Percentiles rank a stretch among this genome's conserved stretches.
phyloP scores from a whole-genome alignment of 2,113 vertebrate genomes.

The Pelusios castaneus region DNA sequence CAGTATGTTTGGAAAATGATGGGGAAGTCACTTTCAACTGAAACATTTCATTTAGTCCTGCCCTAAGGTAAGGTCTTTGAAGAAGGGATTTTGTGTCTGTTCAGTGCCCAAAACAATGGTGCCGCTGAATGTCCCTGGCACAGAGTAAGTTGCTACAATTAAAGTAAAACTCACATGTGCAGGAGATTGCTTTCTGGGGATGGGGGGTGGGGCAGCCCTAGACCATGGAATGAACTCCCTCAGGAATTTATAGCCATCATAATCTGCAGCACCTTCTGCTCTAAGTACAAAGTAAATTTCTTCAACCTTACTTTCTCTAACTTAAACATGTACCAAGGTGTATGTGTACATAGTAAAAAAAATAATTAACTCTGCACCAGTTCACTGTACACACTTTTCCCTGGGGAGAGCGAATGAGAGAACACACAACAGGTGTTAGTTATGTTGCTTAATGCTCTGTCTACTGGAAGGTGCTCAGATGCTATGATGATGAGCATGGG shows the following conservation, averaged over 20 bases:
- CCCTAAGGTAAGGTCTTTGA: background rate
- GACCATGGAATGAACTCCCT: background rate
- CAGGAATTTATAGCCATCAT: fast-evolving
- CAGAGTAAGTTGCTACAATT: background rate
- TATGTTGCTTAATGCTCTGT: background rate
- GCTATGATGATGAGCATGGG: background rate
- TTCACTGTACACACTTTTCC: background rate
- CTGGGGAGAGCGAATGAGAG: background rate
- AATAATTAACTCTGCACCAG: background rate
- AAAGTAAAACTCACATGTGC: background rate
- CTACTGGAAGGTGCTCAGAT: background rate
- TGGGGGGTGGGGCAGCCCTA: background rate
- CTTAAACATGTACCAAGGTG: background rate
- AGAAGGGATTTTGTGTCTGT: background rate
- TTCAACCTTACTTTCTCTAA: background rate
- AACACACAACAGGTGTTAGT: background rate
- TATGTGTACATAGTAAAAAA: background rate
- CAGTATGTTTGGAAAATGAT: background rate
- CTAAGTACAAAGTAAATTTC: background rate
- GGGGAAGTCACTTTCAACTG: background rate
- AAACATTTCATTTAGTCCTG: background rate
- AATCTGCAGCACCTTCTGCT: background rate
- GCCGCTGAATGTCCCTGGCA: background rate
- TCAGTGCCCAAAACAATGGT: background rate
- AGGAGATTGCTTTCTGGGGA: background rate